Evolutionary conservation across 2,113 vertebrate genomes (phyloP).

Genomic region (Ploceus nigricollis): DNA sequence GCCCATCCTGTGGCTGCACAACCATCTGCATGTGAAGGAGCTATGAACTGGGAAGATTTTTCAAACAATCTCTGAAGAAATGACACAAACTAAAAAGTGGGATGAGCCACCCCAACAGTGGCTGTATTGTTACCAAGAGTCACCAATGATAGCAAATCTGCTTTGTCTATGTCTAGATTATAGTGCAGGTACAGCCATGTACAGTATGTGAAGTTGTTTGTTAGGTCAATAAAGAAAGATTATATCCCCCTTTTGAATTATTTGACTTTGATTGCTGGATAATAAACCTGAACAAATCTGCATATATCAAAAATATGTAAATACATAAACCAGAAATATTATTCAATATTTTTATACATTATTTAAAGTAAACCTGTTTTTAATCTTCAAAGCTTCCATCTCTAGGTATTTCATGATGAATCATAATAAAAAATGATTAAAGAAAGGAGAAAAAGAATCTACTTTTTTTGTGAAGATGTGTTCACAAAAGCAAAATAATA

Average conservation of each 20-base stretch:
- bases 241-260: neutral
- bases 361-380: constrained; percentile 21
- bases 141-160: neutral
- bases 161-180: neutral
- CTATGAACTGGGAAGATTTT: neutral
- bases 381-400: neutral
- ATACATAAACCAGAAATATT: neutral
- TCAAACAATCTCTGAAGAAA: neutral
- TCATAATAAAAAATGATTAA: neutral
- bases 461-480: neutral
- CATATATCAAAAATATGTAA: neutral
- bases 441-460: neutral
- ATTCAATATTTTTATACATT: neutral
- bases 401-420: constrained; percentile 2
- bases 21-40: neutral
- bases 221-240: neutral
- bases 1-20: neutral
- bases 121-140: neutral
- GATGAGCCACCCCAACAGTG: neutral
- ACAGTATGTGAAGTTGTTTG: neutral
- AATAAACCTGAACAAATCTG: neutral
- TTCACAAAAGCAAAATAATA: constrained; percentile 52
- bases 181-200: neutral
- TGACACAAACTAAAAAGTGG: neutral
- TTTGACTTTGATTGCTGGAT: neutral